phyloP scores from a whole-genome alignment of 1,140 invertebrate genomes.

The Lithobius niger region DNA sequence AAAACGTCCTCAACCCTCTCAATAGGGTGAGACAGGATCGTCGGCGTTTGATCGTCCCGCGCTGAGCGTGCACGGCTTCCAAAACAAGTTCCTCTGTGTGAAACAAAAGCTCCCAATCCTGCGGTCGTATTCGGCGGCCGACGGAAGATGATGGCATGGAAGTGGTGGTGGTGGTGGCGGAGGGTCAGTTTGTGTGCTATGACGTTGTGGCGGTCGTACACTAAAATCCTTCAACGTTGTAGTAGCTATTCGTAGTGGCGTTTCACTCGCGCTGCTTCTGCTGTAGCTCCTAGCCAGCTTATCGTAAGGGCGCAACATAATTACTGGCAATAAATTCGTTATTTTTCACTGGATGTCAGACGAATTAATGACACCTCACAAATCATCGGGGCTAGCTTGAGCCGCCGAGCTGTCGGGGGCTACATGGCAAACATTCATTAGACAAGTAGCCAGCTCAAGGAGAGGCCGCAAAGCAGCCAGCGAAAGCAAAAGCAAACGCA shows the following conservation, averaged over 20 bases:
- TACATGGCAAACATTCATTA: conserved; percentile 8
- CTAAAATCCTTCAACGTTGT: no score
- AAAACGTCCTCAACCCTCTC: conserved; percentile 14
- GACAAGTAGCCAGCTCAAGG: conserved; percentile 7
- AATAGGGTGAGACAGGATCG: conserved; percentile 8
- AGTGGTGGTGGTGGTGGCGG: no score
- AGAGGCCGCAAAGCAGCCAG: background rate
- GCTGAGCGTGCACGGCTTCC: conserved; percentile 1
- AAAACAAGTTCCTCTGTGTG: background rate
- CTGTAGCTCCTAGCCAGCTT: background rate
- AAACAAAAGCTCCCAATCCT: conserved; percentile 1
- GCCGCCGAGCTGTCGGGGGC: background rate
- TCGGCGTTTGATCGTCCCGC: conserved; percentile 7
- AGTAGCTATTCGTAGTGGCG: no score
- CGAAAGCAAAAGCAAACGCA: no score
- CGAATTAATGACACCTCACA: conserved; percentile 15
- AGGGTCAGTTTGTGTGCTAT: no score
- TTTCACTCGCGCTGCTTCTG: no score
- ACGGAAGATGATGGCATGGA: no score
- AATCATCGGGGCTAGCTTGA: conserved; percentile 12
- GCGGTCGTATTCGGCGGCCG: no score
- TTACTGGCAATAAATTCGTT: conserved; percentile 14
- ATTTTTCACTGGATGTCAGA: conserved; percentile 15
- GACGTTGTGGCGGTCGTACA: no score
- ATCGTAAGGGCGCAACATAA: conserved; percentile 7